Conservation (phyloP, 2,797 vertebrate genomes). For the Hafferia zeledoni region DNA sequence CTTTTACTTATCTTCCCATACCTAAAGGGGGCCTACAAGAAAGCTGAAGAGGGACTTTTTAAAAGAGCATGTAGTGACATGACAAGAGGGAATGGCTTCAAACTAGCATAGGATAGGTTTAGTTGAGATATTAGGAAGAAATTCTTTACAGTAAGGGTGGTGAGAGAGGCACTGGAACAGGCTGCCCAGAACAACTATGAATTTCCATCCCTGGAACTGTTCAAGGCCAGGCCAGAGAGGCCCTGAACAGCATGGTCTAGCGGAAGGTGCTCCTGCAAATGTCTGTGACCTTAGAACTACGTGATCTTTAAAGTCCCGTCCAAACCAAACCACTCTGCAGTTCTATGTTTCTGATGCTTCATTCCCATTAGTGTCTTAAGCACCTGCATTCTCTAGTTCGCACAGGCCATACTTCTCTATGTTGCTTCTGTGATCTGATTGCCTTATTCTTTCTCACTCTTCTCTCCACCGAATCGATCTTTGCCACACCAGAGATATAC, state of each 20-base stretch:
- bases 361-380: not conserved
- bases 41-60: not conserved
- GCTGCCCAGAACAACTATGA: not conserved
- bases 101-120: not conserved
- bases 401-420: not conserved
- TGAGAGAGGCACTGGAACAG: not conserved
- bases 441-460: not conserved
- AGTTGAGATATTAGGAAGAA: not conserved
- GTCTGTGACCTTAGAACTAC: not conserved
- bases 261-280: not conserved
- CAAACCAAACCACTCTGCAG: not conserved
- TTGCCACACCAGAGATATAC: not conserved
- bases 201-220: not conserved
- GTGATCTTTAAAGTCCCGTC: not conserved
- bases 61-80: not conserved
- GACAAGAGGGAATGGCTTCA: not conserved
- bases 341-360: not conserved
- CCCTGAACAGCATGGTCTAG: not conserved
- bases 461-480: not conserved
- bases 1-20: not conserved
- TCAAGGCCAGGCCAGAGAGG: not conserved
- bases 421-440: not conserved
- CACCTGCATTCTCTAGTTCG: not conserved
- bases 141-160: not conserved
- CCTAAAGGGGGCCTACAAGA: not conserved